Evolutionary conservation across 23 tunicate species (phyloP).

Genomic region (Styela plicata): DNA sequence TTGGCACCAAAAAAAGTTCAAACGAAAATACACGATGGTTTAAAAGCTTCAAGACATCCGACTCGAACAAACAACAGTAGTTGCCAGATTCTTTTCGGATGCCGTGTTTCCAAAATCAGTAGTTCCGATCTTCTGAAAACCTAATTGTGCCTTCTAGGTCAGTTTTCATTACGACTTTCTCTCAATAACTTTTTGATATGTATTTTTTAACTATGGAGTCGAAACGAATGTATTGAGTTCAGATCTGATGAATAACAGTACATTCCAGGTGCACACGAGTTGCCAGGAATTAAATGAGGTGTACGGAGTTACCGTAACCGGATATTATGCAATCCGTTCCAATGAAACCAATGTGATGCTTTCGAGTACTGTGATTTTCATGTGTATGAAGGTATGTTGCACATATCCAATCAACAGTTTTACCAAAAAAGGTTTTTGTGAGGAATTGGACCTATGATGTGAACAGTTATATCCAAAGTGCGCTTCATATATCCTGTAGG

Average conservation of each 20-base stretch:
- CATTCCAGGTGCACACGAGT: neutral
- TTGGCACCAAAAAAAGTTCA: neutral
- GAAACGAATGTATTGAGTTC: no score
- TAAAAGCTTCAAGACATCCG: no score
- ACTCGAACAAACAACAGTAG: no score
- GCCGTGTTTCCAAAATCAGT: neutral
- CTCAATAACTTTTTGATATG: no score
- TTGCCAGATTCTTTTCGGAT: no score
- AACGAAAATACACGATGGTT: neutral
- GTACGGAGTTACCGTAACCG: neutral
- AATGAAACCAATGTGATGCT: neutral
- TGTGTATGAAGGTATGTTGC: neutral
- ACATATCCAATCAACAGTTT: no score
- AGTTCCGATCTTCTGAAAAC: neutral
- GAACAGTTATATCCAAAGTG: neutral
- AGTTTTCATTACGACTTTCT: neutral
- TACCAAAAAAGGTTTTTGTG: neutral
- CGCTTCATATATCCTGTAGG: neutral
- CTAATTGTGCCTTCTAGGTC: neutral
- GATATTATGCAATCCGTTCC: neutral
- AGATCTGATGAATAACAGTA: no score
- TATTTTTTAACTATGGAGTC: no score
- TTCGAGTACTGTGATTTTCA: neutral
- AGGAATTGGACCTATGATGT: neutral
- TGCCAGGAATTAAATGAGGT: neutral